Base-by-base conservation (phyloP, 2,888 invertebrate species). In the Desoria tigrina region DNA sequence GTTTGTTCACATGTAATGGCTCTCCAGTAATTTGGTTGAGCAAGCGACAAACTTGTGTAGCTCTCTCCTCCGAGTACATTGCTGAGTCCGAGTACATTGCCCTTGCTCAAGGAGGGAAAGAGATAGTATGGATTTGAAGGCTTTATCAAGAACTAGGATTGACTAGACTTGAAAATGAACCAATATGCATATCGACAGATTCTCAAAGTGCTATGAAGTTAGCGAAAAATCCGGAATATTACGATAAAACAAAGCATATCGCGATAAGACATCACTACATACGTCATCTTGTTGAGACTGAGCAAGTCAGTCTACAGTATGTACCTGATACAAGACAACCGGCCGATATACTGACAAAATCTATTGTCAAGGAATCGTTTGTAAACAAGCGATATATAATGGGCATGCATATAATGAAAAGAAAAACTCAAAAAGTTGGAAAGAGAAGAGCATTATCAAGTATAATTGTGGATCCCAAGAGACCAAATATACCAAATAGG, bases 201-300 rank as follows among this genome's bases (percentile, higher is more conserved):
- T n/a, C 27, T 62, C 69, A 68, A 39, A 68, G 68, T 28, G 73
- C 74, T 2, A 71, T 75, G 3, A 68, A 57, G 16, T 37, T 77
- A 6, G 67, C 69, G 1, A 55, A 73, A 1, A 77, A 77, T 53
- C 69, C 71, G 1, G 73, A 72, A 32, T 63, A 66, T 24, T 74
- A 74, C 42, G 45, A 62, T 6, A 55, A 69, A 28, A 74, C 73
- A 0, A 77, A 77, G 50, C 77, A 78, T 55, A 77, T 77, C 16
- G 71, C 62, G 21, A 54, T 77, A 0, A 26, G 69, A 21, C 69
- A 71, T 53, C 73, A 74, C 53, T 76, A 63, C 50, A 62, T 65
- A 0, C 57, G 63, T 23, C 60, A n/a, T 59, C 70, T 45, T 24
- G 57, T 53, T 27, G 63, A 11, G 21, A 61, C 24, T 9, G 16